Base-by-base conservation (phyloP, 1,140 invertebrate species). In the Tribolium madens region DNA sequence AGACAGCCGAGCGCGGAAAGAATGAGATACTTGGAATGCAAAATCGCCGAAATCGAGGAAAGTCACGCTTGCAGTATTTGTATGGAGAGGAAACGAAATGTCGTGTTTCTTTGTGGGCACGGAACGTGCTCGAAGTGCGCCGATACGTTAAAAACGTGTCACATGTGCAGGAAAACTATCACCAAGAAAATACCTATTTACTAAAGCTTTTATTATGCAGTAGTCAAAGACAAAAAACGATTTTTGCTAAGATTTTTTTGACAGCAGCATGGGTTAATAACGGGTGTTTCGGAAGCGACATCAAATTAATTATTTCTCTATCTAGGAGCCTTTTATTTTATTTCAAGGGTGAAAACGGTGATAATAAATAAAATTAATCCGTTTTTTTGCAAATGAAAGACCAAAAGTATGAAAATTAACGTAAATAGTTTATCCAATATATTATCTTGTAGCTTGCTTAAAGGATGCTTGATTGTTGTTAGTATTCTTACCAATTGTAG, bases 81-180 rank as follows among this genome's bases (percentile, higher is more conserved):
- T 85, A 95, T 91, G 92, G 93, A 92, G 88, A 87, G 94, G 12
- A 89, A 91, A 76, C 87, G 93, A 33, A 95, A 95, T 83, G 92
- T 96, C 4, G 95, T 93, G 0, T 97, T 97, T 84, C 87, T 96
- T 0, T 97, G 96, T 85, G 96, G 96, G 4, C 96, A 97, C 83
- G 92, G 92, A 12, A 93, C 95, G 3, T 97, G 96, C 87, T 91
- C 92, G 26, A 90, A 91, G 60, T 97, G 96, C 84, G 92, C 95
- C 0, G 90, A 93, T 71, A 93, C 95, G 0, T 86, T 97, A 1
- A 91, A 91, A 83, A 94, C 91, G 4, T 97, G 96, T 88, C 96
- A 97, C 87, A 97, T 97, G 94, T 97, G 96, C 87, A 90, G 96
- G 33, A 94, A 95, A 86, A 91, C 92, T 4, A 97, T 97, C 83